Conservation (phyloP, 2,888 invertebrate genomes). For the Pegoplata infirma region DNA sequence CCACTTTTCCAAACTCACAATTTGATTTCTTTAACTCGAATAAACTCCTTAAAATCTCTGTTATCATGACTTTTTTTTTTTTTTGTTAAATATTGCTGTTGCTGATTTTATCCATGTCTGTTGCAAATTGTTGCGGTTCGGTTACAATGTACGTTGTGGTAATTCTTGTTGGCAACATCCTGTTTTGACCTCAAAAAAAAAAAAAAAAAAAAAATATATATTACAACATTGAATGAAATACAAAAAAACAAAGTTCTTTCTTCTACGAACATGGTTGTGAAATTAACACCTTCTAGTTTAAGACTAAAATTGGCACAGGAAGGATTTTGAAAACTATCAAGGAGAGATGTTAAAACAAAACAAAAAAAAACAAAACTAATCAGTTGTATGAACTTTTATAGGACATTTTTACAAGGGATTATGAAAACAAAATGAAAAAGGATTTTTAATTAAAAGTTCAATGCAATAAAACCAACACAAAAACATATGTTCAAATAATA, state of each 20-base stretch:
- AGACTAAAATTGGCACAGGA: conserved; percentile 15
- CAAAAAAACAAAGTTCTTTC: background rate
- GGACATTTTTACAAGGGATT: conserved; percentile 54
- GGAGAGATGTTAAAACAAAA: background rate
- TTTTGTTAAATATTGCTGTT: conserved; percentile 17
- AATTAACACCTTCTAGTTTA: conserved; percentile 61
- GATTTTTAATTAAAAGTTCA: conserved; percentile 61
- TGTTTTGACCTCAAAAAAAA: conserved; percentile 58
- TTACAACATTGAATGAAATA: conserved; percentile 33
- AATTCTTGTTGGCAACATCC: conserved; percentile 62
- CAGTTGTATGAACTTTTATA: conserved; percentile 46
- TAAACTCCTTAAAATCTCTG: conserved; percentile 15
- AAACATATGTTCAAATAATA: conserved; percentile 51
- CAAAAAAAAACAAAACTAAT: too few relatives aligned
- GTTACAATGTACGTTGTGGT: conserved; percentile 59
- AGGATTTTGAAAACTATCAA: too few relatives aligned
- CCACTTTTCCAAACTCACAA: too few relatives aligned
- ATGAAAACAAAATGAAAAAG: conserved; percentile 44
- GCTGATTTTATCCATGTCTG: conserved; percentile 58
- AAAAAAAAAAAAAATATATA: background rate
- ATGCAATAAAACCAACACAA: conserved; percentile 55
- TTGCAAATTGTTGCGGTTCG: conserved; percentile 61
- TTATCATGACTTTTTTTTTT: conserved; percentile 4
- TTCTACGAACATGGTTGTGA: conserved; percentile 33
- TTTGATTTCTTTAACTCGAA: too few relatives aligned